Percentiles rank a stretch among this genome's conserved stretches.
Evolutionary conservation across 2,797 vertebrate species (phyloP).

Genomic region (Lindbergichthys nudifrons): DNA sequence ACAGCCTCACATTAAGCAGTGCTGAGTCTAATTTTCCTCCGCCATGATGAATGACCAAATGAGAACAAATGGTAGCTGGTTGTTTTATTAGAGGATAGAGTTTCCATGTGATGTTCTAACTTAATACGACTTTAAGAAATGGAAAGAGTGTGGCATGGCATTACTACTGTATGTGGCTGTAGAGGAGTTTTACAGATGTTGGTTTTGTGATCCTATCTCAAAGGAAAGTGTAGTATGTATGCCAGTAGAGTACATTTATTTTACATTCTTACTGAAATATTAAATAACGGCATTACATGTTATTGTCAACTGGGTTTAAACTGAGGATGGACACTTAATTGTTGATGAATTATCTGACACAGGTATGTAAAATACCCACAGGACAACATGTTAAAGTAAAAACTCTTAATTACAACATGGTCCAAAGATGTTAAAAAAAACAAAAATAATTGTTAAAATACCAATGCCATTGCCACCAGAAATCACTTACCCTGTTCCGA

Average conservation of each 20-base stretch:
- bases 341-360: too few species aligned
- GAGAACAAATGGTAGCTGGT: conserved; percentile 27
- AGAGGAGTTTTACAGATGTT: conserved; percentile 7
- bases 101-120: conserved; percentile 43
- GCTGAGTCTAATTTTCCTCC: conserved; percentile 50
- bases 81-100: conserved; percentile 33
- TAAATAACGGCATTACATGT: not conserved
- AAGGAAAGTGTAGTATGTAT: not conserved
- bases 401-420: too few species aligned
- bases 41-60: conserved; percentile 28
- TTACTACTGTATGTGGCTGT: not conserved
- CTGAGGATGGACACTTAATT: not conserved
- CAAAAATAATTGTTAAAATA: too few species aligned
- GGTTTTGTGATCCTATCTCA: not conserved
- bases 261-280: not conserved
- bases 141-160: conserved; percentile 31
- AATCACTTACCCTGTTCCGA: too few species aligned
- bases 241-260: too few species aligned
- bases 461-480: too few species aligned
- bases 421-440: too few species aligned
- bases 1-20: conserved; percentile 37
- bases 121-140: not conserved
- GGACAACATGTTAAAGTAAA: too few species aligned
- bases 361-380: too few species aligned
- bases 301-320: not conserved